Conservation (phyloP, 2,888 invertebrate species). For the Cosmia trapezina region DNA sequence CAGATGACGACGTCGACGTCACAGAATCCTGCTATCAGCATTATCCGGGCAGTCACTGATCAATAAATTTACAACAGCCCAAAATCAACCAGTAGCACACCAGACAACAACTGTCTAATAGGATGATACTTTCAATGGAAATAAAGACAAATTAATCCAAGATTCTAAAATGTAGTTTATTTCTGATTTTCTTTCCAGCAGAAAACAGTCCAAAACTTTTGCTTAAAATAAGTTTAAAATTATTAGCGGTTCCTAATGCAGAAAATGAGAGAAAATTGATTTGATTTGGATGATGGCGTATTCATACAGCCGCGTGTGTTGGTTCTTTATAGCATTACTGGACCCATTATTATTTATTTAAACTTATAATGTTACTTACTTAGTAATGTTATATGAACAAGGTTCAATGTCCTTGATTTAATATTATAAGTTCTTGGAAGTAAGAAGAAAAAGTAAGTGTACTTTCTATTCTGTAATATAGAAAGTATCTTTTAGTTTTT, state of each 20-base stretch:
- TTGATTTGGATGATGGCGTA: not conserved
- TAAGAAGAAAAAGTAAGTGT: conserved; percentile 42
- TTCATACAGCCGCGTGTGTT: not conserved
- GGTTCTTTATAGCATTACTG: not conserved
- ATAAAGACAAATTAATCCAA: too few relatives aligned
- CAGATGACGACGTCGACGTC: not conserved
- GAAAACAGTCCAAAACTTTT: too few relatives aligned
- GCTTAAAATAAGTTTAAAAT: too few relatives aligned
- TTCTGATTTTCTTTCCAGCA: too few relatives aligned
- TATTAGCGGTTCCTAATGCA: too few relatives aligned
- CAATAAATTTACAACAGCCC: not conserved
- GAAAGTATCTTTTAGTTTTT: conserved; percentile 34
- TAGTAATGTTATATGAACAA: not conserved
- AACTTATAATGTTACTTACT: too few relatives aligned
- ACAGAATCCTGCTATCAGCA: not conserved
- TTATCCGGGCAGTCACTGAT: not conserved
- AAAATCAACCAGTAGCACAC: not conserved
- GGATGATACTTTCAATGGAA: too few relatives aligned
- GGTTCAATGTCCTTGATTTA: not conserved
- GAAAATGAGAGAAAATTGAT: too few relatives aligned
- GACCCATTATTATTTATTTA: too few relatives aligned
- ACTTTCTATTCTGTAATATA: conserved; percentile 9
- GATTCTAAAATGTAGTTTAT: too few relatives aligned
- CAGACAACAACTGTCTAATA: too few relatives aligned
- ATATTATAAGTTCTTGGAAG: not conserved